phyloP scores from a whole-genome alignment of 2,888 invertebrate species.

The Hylaea fasciaria region DNA sequence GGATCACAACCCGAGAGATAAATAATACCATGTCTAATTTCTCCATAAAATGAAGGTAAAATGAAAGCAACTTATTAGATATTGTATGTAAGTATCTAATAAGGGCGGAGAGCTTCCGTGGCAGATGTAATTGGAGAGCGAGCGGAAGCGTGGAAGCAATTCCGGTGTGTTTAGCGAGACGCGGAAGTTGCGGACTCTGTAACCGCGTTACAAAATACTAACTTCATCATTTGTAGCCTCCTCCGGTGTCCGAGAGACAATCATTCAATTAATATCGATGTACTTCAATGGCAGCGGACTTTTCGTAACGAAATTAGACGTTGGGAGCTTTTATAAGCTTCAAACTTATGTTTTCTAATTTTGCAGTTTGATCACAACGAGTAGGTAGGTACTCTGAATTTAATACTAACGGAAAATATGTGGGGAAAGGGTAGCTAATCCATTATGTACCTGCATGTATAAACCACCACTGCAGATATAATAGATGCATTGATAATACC shows the following conservation, averaged over 20 bases:
- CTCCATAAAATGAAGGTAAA: neutral
- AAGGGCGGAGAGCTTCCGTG: neutral
- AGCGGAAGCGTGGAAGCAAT: conserved; percentile 4
- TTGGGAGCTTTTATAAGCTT: too few species aligned
- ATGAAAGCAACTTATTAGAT: neutral
- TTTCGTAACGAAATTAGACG: too few species aligned
- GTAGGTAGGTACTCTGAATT: too few species aligned
- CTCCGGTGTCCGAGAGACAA: conserved; percentile 1
- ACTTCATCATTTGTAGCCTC: conserved; percentile 55
- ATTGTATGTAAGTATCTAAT: conserved; percentile 1
- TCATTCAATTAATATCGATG: neutral
- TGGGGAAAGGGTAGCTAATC: too few species aligned
- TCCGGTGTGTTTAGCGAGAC: conserved; percentile 5
- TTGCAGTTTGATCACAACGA: too few species aligned
- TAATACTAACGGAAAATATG: too few species aligned
- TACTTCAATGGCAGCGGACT: neutral
- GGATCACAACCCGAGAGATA: neutral
- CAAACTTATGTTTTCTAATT: too few species aligned
- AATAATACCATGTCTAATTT: neutral
- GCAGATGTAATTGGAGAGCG: conserved; percentile 2
- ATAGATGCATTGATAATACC: too few species aligned
- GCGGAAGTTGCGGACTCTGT: conserved; percentile 13
- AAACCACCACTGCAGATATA: too few species aligned
- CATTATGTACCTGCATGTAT: too few species aligned
- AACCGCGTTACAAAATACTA: conserved; percentile 53